phyloP scores from a whole-genome alignment of 2,113 vertebrate genomes.

The Pterocles gutturalis region DNA sequence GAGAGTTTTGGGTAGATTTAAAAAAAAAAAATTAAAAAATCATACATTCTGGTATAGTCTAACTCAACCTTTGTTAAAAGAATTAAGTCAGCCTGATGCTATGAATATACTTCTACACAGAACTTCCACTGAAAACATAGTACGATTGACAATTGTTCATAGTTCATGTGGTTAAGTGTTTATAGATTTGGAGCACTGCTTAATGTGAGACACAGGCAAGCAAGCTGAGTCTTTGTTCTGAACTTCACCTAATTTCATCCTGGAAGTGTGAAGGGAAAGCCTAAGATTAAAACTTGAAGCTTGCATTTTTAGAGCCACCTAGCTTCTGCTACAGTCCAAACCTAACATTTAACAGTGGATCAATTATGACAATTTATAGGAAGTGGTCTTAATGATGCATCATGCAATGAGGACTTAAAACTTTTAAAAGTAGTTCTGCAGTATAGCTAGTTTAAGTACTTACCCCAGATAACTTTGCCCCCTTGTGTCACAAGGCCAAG shows the following conservation, averaged over 20 bases:
- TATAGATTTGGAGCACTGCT: background rate
- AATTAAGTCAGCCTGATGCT: background rate
- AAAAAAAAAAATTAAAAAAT: background rate
- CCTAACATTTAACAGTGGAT: background rate
- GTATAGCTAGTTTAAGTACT: slow-evolving; percentile 55
- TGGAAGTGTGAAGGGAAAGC: background rate
- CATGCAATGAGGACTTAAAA: background rate
- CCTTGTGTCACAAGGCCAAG: slow-evolving; percentile 96
- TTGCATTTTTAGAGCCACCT: background rate
- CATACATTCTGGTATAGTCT: background rate
- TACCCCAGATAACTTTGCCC: slow-evolving; percentile 98
- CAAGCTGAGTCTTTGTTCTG: background rate
- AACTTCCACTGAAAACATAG: background rate
- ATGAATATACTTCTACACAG: background rate
- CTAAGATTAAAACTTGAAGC: background rate
- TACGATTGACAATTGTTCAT: accelerated
- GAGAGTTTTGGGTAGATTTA: background rate
- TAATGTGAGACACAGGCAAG: background rate
- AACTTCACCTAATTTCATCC: background rate
- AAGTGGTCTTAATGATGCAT: background rate
- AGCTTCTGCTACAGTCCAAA: background rate
- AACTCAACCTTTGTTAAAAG: background rate
- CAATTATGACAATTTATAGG: background rate
- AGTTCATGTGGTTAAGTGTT: background rate
- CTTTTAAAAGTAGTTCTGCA: background rate